phyloP scores from a whole-genome alignment of 2,888 invertebrate genomes.

The Idaea straminata region DNA sequence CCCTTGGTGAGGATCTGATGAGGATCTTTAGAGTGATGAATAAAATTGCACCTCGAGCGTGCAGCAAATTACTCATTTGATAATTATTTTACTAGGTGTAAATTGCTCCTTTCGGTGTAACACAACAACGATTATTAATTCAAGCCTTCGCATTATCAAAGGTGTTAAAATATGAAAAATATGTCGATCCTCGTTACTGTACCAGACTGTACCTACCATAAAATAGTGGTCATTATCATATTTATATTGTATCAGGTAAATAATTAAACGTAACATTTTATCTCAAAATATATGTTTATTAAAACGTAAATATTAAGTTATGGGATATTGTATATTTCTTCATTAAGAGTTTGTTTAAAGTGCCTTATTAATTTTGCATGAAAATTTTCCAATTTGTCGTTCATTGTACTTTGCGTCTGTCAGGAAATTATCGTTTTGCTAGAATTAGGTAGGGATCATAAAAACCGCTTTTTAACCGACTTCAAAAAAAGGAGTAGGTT shows the following conservation, averaged over 20 bases:
- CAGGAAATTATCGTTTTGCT: too few species aligned
- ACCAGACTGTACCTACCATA: slow-evolving; percentile 16
- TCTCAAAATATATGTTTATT: not conserved
- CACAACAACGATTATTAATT: slow-evolving; percentile 28
- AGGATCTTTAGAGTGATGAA: too few species aligned
- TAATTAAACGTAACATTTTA: not conserved
- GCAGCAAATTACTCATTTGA: not conserved
- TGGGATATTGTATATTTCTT: not conserved
- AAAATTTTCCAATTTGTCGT: too few species aligned
- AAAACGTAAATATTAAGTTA: not conserved
- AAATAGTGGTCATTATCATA: not conserved
- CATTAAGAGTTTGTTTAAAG: too few species aligned
- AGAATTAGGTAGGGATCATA: too few species aligned
- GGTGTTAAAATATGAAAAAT: slow-evolving; percentile 58
- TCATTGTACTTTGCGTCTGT: too few species aligned
- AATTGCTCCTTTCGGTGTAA: slow-evolving; percentile 41
- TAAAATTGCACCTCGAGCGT: too few species aligned
- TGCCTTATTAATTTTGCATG: too few species aligned
- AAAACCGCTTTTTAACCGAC: too few species aligned
- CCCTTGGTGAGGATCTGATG: too few species aligned
- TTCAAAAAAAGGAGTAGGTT: too few species aligned
- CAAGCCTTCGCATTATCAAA: slow-evolving; percentile 51
- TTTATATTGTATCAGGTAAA: not conserved
- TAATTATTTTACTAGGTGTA: not conserved
- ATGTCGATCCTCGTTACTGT: slow-evolving; percentile 40